Base-by-base conservation (phyloP, 2,888 invertebrate species). In the Thymelicus sylvestris region DNA sequence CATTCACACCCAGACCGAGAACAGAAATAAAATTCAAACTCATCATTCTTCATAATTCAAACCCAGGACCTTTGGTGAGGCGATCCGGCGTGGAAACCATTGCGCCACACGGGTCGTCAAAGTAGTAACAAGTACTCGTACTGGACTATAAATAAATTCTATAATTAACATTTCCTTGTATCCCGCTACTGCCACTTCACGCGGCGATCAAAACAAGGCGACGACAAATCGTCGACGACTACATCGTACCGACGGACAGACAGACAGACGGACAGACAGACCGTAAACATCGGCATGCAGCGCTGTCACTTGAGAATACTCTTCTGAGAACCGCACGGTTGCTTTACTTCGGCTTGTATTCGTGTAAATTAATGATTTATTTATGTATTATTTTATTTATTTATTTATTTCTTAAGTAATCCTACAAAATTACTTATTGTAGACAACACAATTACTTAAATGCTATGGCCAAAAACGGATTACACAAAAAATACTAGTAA, bases 221-320 rank as follows among this genome's bases (percentile, higher is more conserved):
- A 52, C 50, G 50, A 52, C 50, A 52, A 52, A 52, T 52, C 50
- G 50, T 19, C 50, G 7, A 52, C 50, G 50, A 52, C 50, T 19
- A 8, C 50, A 19, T 52, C 50, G 50, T 52, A 15, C 50, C 8
- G 50, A n/a, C 24, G 15, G 15, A 10, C n/a, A 4, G n/a, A 57
- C 57, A 31, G 47, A 59, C 66, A 15, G 48, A 60, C 67, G 59
- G 66, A 52, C 72, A 65, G 66, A 47, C 72, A 70, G 67, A 48
- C 59, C 67, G 72, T 66, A 67, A 72, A 71, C 67, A 66, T 71
- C 48, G 73, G 71, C 64, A 67, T 62, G 65, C 73, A 61, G 41
- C 41, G 4, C 67, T 50, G 67, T 57, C 66, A 55, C 44, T 65
- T 39, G 39, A 55, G 60, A 67, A 67, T 67, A 67, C 48, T 15